These are phyloP conservation scores for Zootermopsis nevadensis DNA, from an alignment of 2,888 invertebrate species.

Conservation along the genomic window DNA sequence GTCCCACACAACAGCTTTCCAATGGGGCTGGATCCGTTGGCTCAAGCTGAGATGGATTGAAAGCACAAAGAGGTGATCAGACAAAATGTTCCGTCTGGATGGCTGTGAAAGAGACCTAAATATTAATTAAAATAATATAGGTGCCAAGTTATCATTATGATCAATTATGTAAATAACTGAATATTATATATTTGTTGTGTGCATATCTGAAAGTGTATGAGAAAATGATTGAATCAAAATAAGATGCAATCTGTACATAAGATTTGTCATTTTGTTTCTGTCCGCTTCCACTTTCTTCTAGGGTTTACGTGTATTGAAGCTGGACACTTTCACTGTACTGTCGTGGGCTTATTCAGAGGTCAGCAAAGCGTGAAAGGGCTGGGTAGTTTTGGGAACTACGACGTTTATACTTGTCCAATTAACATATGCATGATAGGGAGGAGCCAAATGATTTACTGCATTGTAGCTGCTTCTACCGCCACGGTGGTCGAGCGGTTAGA, in stretches of 20 bases:
- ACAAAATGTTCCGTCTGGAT: constrained; percentile 58
- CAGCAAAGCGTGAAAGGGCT: too few relatives aligned
- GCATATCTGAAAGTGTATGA: constrained; percentile 19
- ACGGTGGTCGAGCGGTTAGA: too few relatives aligned
- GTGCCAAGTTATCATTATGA: constrained; percentile 48
- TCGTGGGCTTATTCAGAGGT: too few relatives aligned
- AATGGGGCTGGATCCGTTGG: background rate
- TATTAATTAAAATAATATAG: constrained; percentile 47
- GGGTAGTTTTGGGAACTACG: too few relatives aligned
- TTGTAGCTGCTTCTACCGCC: too few relatives aligned
- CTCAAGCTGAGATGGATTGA: constrained; percentile 7
- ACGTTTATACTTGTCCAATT: too few relatives aligned
- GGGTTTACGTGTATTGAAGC: too few relatives aligned
- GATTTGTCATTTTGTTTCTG: background rate
- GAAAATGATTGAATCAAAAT: constrained; percentile 27
- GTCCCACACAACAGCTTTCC: background rate
- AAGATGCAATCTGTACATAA: background rate
- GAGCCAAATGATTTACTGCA: too few relatives aligned
- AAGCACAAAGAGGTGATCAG: constrained; percentile 45
- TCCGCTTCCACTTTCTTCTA: too few relatives aligned
- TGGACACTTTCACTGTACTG: too few relatives aligned
- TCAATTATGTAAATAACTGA: constrained; percentile 42
- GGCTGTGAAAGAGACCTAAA: constrained; percentile 62
- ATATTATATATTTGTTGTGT: constrained; percentile 43
- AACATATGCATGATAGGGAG: too few relatives aligned